Conservation (phyloP, 2,888 invertebrate species). For the Apomyelois bistriatella region DNA sequence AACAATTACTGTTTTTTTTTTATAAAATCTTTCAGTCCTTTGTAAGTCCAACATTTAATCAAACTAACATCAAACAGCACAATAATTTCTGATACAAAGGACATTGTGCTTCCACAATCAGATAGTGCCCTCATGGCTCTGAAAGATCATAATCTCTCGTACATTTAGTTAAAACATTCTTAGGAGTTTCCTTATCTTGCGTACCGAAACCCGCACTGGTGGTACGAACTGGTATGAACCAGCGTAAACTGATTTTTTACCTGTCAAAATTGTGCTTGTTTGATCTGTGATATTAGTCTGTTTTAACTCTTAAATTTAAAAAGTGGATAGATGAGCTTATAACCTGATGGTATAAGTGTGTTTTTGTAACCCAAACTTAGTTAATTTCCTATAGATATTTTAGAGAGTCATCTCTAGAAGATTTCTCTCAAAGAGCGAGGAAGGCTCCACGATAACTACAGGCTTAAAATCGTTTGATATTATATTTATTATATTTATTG, state of each 20-base stretch:
- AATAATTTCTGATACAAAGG: neutral
- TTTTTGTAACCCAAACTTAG: too few relatives aligned
- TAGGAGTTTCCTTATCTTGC: neutral
- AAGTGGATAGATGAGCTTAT: too few relatives aligned
- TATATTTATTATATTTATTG: too few relatives aligned
- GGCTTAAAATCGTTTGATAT: too few relatives aligned
- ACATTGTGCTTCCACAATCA: neutral
- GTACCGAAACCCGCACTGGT: neutral
- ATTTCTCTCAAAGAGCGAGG: too few relatives aligned
- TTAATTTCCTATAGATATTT: too few relatives aligned
- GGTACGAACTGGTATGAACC: neutral
- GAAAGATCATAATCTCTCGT: neutral
- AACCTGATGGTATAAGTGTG: too few relatives aligned
- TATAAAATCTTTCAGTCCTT: neutral
- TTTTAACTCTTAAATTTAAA: too few relatives aligned
- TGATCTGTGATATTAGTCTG: neutral
- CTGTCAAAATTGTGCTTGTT: neutral
- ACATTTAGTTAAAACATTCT: constrained; percentile 7
- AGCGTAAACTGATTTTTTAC: neutral
- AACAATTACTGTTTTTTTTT: too few relatives aligned
- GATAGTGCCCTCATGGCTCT: neutral
- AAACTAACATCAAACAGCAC: neutral
- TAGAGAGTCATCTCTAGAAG: too few relatives aligned
- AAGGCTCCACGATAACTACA: too few relatives aligned
- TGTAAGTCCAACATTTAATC: neutral